Evolutionary conservation across 2,113 vertebrate genomes (phyloP).

Genomic region (Actinemys pallida): DNA sequence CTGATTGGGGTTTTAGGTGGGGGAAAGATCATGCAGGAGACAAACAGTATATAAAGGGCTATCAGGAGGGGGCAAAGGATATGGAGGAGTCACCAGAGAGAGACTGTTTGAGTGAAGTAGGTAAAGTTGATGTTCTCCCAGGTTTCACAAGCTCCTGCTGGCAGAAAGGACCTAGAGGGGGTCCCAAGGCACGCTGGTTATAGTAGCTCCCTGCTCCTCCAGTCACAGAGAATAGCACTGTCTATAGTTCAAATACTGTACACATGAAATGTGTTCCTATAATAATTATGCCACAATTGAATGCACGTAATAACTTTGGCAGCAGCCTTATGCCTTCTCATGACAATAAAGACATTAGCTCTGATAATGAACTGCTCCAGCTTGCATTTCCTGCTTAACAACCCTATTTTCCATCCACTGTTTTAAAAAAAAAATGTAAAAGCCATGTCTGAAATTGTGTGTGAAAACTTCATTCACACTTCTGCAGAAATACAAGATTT

Average conservation of each 20-base stretch:
- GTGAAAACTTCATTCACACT: neutral
- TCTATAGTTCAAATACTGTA: neutral
- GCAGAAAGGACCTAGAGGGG: accelerated
- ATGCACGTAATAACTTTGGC: accelerated
- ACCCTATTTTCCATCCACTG: constrained; percentile 14
- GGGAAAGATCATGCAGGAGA: neutral
- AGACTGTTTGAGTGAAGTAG: neutral
- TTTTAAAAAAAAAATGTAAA: accelerated
- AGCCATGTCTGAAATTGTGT: neutral
- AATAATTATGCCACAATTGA: neutral
- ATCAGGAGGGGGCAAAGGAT: neutral
- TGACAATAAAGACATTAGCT: neutral
- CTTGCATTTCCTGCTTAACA: constrained; percentile 43
- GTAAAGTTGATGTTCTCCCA: neutral
- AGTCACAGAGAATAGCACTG: neutral
- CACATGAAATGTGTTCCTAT: neutral
- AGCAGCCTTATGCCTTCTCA: neutral
- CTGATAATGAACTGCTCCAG: neutral
- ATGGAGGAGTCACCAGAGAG: neutral
- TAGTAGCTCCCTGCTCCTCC: neutral
- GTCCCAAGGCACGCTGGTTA: neutral
- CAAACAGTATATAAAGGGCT: neutral
- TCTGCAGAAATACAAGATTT: neutral
- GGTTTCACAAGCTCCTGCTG: neutral
- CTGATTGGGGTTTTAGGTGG: neutral